A percentile compares a stretch with the other conserved stretches of the same genome.
phyloP scores from a whole-genome alignment of 2,797 vertebrate species.

The Salmo trutta region DNA sequence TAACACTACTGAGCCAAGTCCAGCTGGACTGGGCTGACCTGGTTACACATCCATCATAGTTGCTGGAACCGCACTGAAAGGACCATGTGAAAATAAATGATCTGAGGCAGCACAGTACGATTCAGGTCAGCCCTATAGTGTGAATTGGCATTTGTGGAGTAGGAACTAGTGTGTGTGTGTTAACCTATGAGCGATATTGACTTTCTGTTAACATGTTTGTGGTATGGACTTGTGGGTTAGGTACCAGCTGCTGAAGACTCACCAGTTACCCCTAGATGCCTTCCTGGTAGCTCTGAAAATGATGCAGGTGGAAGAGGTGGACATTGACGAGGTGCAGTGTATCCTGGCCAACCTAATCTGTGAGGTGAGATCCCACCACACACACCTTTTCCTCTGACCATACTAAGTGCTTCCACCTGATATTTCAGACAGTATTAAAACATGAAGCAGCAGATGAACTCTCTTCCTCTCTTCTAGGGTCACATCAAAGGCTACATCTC shows the following conservation, averaged over 20 bases:
- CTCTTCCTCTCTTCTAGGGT: slow-evolving; percentile 75
- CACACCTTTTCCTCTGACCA: not conserved
- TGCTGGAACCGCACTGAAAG: too few species aligned
- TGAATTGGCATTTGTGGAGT: too few species aligned
- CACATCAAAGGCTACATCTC: slow-evolving; percentile 99
- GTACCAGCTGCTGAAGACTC: slow-evolving; percentile 88
- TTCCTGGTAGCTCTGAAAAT: slow-evolving; percentile 90
- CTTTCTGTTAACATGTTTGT: not conserved
- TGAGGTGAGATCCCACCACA: slow-evolving; percentile 77
- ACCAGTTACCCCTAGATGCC: slow-evolving; percentile 92
- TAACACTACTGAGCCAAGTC: too few species aligned
- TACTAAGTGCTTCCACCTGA: not conserved
- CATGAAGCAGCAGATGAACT: not conserved
- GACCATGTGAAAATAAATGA: too few species aligned
- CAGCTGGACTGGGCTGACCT: too few species aligned
- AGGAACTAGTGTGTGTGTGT: not conserved
- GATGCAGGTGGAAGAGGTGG: slow-evolving; percentile 93
- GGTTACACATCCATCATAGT: not conserved
- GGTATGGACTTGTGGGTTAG: slow-evolving; percentile 61
- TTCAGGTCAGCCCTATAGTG: too few species aligned
- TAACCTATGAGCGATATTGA: not conserved
- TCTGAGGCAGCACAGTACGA: too few species aligned
- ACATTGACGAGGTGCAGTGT: slow-evolving; percentile 95
- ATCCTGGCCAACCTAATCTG: slow-evolving; percentile 96
- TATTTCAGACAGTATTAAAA: not conserved